Conservation (phyloP, 92 coral and sea anemone genomes). For the Epizoanthus scotinus region DNA sequence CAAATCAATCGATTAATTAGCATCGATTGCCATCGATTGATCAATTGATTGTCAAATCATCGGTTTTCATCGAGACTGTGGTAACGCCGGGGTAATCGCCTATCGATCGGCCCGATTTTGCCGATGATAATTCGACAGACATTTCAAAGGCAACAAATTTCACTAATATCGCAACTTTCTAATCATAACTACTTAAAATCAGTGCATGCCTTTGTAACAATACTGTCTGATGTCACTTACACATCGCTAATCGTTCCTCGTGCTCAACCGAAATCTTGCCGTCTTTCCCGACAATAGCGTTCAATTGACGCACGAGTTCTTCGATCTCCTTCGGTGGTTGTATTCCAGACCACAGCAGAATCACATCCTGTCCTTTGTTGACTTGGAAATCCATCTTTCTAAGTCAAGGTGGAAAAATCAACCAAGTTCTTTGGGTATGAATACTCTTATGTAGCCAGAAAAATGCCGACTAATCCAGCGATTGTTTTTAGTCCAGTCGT, state of each 20-base stretch:
- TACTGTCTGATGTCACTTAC: constrained; percentile 51
- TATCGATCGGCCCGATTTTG: no score
- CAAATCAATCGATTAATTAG: no score
- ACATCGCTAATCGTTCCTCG: constrained; percentile 73
- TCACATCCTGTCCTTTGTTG: constrained; percentile 60
- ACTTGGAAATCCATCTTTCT: constrained; percentile 61
- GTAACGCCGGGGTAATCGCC: no score
- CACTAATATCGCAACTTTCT: neutral
- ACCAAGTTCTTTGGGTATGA: no score
- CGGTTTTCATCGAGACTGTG: no score
- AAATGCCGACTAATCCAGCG: constrained; percentile 32
- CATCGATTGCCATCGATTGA: no score
- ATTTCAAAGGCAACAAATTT: no score
- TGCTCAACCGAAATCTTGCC: constrained; percentile 90
- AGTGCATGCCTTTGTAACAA: neutral
- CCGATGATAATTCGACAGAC: no score
- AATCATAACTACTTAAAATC: neutral
- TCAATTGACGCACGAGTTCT: constrained; percentile 62
- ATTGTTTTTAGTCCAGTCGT: neutral
- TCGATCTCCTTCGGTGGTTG: constrained; percentile 81
- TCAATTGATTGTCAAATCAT: no score
- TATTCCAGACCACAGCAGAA: constrained; percentile 88
- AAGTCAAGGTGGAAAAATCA: no score
- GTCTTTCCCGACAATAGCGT: constrained; percentile 54
- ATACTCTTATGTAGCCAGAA: neutral